Evolutionary conservation across 2,797 vertebrate genomes (phyloP).

Genomic region (Gymnothorax reevesii): DNA sequence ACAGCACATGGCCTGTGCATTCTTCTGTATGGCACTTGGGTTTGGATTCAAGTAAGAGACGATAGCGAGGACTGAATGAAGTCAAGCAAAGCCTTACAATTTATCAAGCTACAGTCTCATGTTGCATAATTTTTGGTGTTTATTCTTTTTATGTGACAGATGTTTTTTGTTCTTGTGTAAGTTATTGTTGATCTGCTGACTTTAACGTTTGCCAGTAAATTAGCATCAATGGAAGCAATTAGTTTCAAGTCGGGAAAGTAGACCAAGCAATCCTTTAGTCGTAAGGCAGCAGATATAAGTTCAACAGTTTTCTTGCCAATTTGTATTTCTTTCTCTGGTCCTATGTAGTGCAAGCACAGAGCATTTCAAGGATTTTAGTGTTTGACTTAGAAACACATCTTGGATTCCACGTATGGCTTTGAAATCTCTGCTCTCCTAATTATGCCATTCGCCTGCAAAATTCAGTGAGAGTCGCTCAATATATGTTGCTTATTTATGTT

Average conservation of each 20-base stretch:
- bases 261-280: not conserved
- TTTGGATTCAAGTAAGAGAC: not conserved
- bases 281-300: not conserved
- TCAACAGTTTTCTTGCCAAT: not conserved
- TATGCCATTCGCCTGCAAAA: no score
- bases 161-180: not conserved
- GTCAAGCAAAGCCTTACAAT: not conserved
- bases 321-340: not conserved
- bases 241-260: not conserved
- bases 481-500: no score
- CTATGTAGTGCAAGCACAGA: not conserved
- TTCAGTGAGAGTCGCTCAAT: no score
- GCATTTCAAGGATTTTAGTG: no score
- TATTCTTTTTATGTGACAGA: not conserved
- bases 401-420: no score
- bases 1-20: not conserved
- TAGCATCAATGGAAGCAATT: not conserved
- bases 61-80: not conserved
- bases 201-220: not conserved
- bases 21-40: not conserved
- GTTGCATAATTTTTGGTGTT: not conserved
- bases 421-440: no score
- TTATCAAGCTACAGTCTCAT: not conserved
- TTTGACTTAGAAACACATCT: no score
- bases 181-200: not conserved